Conservation (phyloP, 2,888 invertebrate species). For the Hirtodrosophila histrioides region DNA sequence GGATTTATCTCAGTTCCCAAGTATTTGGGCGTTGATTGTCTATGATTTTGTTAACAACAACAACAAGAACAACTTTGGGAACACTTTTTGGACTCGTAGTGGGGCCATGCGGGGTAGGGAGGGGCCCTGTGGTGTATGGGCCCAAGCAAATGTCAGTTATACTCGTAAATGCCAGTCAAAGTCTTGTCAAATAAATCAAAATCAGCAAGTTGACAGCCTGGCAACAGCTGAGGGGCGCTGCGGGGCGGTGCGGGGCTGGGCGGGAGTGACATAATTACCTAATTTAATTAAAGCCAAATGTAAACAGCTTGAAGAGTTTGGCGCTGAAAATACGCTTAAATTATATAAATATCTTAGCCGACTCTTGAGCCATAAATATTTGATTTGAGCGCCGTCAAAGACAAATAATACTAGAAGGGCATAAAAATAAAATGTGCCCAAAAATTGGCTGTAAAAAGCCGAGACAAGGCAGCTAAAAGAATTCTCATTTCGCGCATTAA, state of each 20-base stretch:
- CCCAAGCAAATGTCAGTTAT: background rate
- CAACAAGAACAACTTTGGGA: too few species aligned
- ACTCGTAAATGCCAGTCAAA: background rate
- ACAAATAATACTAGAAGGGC: too few species aligned
- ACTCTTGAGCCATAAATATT: too few species aligned
- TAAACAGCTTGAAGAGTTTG: conserved; percentile 44
- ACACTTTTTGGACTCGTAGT: too few species aligned
- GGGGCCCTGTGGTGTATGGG: conserved; percentile 46
- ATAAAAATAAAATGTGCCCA: too few species aligned
- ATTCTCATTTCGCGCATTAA: too few species aligned
- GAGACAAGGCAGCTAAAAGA: too few species aligned
- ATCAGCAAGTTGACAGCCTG: background rate
- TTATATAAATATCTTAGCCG: conserved; percentile 16
- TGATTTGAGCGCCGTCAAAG: too few species aligned
- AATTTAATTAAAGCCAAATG: conserved; percentile 65
- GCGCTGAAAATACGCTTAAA: conserved; percentile 32
- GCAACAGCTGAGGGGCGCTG: too few species aligned
- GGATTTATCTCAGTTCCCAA: conserved; percentile 16
- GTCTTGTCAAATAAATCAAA: conserved; percentile 53
- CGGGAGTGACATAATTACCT: conserved; percentile 47
- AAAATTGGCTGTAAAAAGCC: too few species aligned
- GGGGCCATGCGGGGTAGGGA: background rate
- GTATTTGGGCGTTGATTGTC: conserved; percentile 29
- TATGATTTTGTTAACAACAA: conserved; percentile 31
- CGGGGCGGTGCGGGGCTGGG: too few species aligned